Base-by-base conservation (phyloP, 2,113 vertebrate species). In the Limnothrissa miodon region DNA sequence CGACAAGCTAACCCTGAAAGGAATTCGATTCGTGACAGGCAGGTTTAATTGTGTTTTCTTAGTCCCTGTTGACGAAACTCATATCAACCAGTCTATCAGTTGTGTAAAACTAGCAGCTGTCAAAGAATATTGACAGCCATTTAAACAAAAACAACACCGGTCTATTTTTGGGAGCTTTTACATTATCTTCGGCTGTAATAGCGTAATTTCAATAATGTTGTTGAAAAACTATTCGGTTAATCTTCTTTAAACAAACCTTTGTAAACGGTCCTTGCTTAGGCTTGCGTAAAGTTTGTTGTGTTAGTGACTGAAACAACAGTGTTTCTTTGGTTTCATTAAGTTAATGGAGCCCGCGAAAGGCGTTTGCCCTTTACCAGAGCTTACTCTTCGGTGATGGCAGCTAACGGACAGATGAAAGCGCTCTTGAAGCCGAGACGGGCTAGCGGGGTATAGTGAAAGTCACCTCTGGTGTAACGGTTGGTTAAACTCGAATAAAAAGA, bases 381-480 rank as follows among this genome's bases (percentile, higher is more conserved):
- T 21, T 51, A 39, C 66, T 74, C 66, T 74, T 74, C 29, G 29
- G 13, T 2, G 15, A 33, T 74, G 66, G 66, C 66, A 74, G 66
- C 29, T 74, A 15, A 39, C 78, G 56, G 78, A 84, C 39, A 62
- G 48, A 86, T 80, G 39, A 86, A 82, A 83, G 82, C 29, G n/a
- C 39, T 29, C 42, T 78, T 45, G 45, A 9, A 46, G 62, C 36
- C 11, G 66, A 74, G 66, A 36, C 66, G 66, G 17, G 29, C n/a
- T 23, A 81, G n/a, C 80, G 48, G 10, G 39, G 25, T 74, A n/a
- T n/a, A 13, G 45, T 45, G 4, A 46, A 78, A 84, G 85, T 86
- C 85, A 84, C 83, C 45, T 81, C 33, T 25, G 62, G 56, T 85
- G 44, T 81, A 84, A 84, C 70, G 83, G 36, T 84, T 79, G 80